Base-by-base conservation (phyloP, 2,113 vertebrate species). In the Gobius niger region DNA sequence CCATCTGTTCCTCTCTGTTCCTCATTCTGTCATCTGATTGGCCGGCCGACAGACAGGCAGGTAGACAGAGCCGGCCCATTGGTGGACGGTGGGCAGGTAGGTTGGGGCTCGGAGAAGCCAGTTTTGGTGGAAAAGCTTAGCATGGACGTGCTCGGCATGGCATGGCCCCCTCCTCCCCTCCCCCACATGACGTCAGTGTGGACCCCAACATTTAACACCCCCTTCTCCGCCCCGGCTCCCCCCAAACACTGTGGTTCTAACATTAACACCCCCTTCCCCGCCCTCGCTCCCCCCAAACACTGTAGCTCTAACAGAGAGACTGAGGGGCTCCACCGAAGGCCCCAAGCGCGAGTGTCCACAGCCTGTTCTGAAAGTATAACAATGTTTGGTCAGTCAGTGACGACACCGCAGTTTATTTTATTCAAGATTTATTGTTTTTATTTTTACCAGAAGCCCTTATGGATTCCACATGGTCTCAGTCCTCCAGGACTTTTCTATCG, bases 31-130 rank as follows among this genome's bases (percentile, higher is more conserved):
- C 71, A 70, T 91, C 77, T 92, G 76, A 88, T 90, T 93, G 91
- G 87, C 92, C 91, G 89, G 84, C 92, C 92, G 82, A 12, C 91
- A 93, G 93, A 93, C 74, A 91, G 89, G 85, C 88, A 90, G 87
- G 85, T 92, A 93, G 91, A 91, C 85, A 90, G 88, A 89, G 80
- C 63, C 82, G 82, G 87, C 82, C 85, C 91, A 85, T 86, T 88
- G 85, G 82, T 89, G 77, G 89, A 91, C 67, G 80, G 89, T 89
- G 88, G 91, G 89, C 91, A 93, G 92, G 93, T 92, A 93, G 89
- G 91, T 92, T 75, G 77, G 74, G 77, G 74, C 13, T 83, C 81
- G 73, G 56, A 77, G 80, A 54, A 54, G 49, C 54, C 54, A 7
- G 44, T 81, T 83, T 82, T 88, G 80, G 81, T 87, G 68, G 72